Conservation (phyloP, 1,140 invertebrate species). For the Portunus trituberculatus region DNA sequence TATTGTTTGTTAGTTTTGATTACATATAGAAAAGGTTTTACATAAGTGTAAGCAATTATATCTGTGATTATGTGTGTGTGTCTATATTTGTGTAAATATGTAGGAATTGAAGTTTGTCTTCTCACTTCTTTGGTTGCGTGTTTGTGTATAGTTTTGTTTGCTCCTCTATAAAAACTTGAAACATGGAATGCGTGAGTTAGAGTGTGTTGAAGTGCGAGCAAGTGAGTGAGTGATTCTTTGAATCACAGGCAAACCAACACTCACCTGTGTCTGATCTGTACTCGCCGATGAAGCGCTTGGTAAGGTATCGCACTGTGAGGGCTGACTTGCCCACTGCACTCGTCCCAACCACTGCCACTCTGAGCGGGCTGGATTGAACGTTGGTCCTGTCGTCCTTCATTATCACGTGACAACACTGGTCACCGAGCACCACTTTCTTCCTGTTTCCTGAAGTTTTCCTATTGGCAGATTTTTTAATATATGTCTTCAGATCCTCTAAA, state of each 20-base stretch:
- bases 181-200: neutral
- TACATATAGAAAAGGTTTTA: too few species aligned
- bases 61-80: too few species aligned
- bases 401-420: conserved; percentile 36
- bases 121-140: too few species aligned
- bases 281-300: conserved; percentile 89
- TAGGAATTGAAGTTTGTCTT: too few species aligned
- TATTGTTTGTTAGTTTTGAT: too few species aligned
- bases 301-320: conserved; percentile 89
- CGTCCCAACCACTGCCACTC: conserved; percentile 69
- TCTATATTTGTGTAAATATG: neutral
- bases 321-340: conserved; percentile 81
- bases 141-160: too few species aligned
- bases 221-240: neutral
- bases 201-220: neutral
- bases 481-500: conserved; percentile 75
- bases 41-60: too few species aligned
- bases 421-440: conserved; percentile 30
- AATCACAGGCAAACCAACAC: conserved; percentile 73
- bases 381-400: conserved; percentile 68
- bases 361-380: conserved; percentile 45
- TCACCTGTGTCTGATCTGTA: conserved; percentile 90
- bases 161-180: neutral
- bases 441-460: conserved; percentile 49
- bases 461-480: conserved; percentile 70